These are phyloP conservation scores for Colistium nudipinnis DNA, from an alignment of 2,113 vertebrate species.

Conservation along the genomic window DNA sequence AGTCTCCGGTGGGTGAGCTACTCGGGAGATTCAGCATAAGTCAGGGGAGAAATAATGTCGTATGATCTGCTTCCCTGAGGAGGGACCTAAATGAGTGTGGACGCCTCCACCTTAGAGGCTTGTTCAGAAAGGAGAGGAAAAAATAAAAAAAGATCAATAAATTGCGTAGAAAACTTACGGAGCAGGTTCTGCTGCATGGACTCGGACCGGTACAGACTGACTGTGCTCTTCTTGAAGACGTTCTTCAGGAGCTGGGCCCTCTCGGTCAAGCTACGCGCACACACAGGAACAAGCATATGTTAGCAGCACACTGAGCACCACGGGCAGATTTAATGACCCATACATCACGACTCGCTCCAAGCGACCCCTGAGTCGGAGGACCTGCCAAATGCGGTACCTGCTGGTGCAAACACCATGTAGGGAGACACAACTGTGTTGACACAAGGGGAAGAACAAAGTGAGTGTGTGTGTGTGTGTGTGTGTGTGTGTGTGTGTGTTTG, in stretches of 20 bases:
- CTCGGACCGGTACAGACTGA: slow-evolving; percentile 93
- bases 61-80: slow-evolving; percentile 8
- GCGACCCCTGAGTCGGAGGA: slow-evolving; percentile 42
- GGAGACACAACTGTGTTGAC: slow-evolving; percentile 20
- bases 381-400: slow-evolving; percentile 65
- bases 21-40: slow-evolving; percentile 19
- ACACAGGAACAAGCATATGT: slow-evolving; percentile 51
- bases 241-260: slow-evolving; percentile 97
- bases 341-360: slow-evolving; percentile 57
- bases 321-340: slow-evolving; percentile 67
- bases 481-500: not conserved
- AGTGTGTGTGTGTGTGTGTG: slow-evolving; percentile 12
- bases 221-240: slow-evolving; percentile 97
- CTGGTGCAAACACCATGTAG: slow-evolving; percentile 44
- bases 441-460: slow-evolving; percentile 8
- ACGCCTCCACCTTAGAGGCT: not conserved
- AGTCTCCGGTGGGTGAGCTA: slow-evolving; percentile 4
- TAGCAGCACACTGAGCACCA: slow-evolving; percentile 58
- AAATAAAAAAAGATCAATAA: too few species aligned
- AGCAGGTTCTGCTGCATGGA: slow-evolving; percentile 96
- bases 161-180: slow-evolving; percentile 87
- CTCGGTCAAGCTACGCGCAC: slow-evolving; percentile 88
- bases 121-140: slow-evolving; percentile 8
- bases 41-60: slow-evolving; percentile 27
- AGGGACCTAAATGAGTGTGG: slow-evolving; percentile 2